Evolutionary conservation across 2,113 vertebrate genomes (phyloP).

Genomic region (Edolisoma coerulescens): DNA sequence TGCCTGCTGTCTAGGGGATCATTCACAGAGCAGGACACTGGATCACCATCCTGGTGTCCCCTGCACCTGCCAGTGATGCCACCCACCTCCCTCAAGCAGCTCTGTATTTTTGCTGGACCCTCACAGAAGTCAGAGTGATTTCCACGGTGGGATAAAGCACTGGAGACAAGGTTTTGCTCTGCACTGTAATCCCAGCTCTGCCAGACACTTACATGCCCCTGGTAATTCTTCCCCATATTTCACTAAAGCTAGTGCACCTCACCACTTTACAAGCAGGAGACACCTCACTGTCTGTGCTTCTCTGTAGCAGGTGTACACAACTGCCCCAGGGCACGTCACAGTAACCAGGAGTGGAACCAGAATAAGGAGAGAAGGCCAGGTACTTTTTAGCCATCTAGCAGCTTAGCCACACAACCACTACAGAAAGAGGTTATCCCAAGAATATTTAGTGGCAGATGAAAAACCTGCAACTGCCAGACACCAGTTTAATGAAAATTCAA

Average conservation of each 20-base stretch:
- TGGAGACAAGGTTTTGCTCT: not conserved
- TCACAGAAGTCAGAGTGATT: not conserved
- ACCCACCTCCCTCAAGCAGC: not conserved
- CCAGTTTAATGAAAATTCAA: not conserved
- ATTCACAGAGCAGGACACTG: no score
- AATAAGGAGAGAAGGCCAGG: not conserved
- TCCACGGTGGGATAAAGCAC: not conserved
- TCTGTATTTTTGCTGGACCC: not conserved
- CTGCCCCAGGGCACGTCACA: fast-evolving
- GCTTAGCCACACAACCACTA: not conserved
- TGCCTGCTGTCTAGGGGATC: not conserved
- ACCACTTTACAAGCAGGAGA: not conserved
- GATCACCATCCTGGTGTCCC: not conserved
- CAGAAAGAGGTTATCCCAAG: not conserved
- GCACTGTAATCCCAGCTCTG: not conserved
- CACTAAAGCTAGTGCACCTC: no score
- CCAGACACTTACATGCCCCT: not conserved
- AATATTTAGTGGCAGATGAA: not conserved
- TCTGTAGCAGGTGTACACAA: not conserved
- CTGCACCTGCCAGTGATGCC: not conserved
- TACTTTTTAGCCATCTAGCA: not conserved
- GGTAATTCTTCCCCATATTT: not conserved
- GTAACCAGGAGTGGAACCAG: not conserved
- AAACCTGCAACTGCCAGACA: not conserved
- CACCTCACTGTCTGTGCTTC: not conserved